Evolutionary conservation across 2,888 invertebrate species (phyloP).

Genomic region (Auanema freiburgensis): DNA sequence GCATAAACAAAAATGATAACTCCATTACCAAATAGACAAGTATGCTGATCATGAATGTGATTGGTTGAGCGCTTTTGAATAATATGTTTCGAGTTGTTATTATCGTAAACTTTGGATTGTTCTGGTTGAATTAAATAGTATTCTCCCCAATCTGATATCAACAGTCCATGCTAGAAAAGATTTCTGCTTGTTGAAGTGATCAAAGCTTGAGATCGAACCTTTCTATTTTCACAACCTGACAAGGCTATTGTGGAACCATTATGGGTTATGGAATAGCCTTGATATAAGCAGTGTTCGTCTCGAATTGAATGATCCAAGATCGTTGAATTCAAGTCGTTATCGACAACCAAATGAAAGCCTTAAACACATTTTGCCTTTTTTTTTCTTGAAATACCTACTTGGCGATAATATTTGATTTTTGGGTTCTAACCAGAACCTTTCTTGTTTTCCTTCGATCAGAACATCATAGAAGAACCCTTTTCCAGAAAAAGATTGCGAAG

Average conservation of each 20-base stretch:
- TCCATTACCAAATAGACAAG: conserved; percentile 37
- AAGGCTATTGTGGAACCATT: conserved; percentile 40
- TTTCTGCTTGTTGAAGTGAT: conserved; percentile 9
- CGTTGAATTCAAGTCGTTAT: conserved; percentile 23
- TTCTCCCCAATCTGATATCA: conserved; percentile 39
- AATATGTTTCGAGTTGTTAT: conserved; percentile 28
- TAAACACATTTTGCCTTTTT: no score
- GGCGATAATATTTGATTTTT: conserved; percentile 3
- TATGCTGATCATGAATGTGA: conserved; percentile 34
- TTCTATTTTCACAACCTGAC: conserved; percentile 46
- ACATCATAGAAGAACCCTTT: conserved; percentile 18
- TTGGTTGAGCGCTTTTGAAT: conserved; percentile 46
- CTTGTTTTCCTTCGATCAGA: conserved; percentile 10
- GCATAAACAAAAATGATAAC: background rate
- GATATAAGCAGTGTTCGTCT: conserved; percentile 41
- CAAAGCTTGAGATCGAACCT: conserved; percentile 27
- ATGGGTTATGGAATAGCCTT: conserved; percentile 31
- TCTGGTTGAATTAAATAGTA: conserved; percentile 50
- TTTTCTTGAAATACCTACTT: no score
- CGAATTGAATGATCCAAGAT: conserved; percentile 17
- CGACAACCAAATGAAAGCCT: conserved; percentile 29
- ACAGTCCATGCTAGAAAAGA: conserved; percentile 48
- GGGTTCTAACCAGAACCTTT: conserved; percentile 16
- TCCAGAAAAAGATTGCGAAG: background rate
- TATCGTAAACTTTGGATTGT: conserved; percentile 1